These are phyloP conservation scores for Phalacrocorax carbo DNA, from an alignment of 2,113 vertebrate species.

Conservation along the genomic window DNA sequence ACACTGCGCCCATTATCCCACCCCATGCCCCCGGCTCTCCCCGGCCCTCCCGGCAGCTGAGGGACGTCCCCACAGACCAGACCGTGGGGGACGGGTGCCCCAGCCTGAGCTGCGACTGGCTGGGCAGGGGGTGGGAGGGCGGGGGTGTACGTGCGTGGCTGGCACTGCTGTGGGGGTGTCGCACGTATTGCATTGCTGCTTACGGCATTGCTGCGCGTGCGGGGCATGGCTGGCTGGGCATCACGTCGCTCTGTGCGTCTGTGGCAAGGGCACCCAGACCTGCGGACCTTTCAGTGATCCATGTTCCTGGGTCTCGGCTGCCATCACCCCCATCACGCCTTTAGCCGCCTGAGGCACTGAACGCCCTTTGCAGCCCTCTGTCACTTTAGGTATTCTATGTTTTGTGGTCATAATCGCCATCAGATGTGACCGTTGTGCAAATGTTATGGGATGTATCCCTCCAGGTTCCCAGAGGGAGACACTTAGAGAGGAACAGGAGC, in stretches of 20 bases:
- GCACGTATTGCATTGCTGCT: not conserved
- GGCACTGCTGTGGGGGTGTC: not conserved
- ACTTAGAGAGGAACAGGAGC: not conserved
- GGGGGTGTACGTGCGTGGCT: not conserved
- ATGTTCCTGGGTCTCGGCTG: no score
- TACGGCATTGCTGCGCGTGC: fast-evolving
- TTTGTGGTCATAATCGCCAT: not conserved
- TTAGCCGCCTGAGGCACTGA: not conserved
- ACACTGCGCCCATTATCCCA: constrained; percentile 31
- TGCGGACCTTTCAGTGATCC: fast-evolving
- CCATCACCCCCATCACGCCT: no score
- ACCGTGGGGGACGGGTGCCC: not conserved
- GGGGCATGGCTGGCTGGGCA: not conserved
- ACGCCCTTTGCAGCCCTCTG: fast-evolving
- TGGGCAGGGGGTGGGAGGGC: not conserved
- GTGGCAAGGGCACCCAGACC: not conserved
- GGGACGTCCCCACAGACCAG: no score
- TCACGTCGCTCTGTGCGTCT: fast-evolving
- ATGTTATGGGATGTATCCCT: not conserved
- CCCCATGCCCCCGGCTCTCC: not conserved
- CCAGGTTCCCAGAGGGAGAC: fast-evolving
- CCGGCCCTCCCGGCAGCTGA: no score
- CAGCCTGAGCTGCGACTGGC: not conserved
- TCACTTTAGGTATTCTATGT: not conserved
- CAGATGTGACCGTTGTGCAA: not conserved